These are phyloP conservation scores for Dascyllus trimaculatus DNA, from an alignment of 2,113 vertebrate species.

Conservation along the genomic window DNA sequence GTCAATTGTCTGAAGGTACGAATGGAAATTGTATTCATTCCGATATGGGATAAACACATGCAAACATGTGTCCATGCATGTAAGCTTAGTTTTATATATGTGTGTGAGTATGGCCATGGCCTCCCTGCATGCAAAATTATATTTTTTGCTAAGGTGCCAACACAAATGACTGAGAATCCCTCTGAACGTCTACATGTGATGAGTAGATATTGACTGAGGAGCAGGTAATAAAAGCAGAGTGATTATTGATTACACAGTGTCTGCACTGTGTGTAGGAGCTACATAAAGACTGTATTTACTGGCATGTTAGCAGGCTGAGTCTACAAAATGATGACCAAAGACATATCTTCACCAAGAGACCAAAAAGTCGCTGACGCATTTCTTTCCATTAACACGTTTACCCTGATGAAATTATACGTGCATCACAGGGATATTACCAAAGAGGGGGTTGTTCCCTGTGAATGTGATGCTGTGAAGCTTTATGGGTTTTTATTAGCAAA, in stretches of 20 bases:
- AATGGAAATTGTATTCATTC: constrained; percentile 1
- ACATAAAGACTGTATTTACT: constrained; percentile 39
- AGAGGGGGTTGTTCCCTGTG: constrained; percentile 8
- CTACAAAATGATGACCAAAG: constrained; percentile 11
- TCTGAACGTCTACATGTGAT: constrained; percentile 23
- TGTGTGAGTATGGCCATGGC: background rate
- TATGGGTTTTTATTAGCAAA: constrained; percentile 15
- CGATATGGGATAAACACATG: background rate
- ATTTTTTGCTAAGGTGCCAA: background rate
- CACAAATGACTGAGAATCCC: background rate
- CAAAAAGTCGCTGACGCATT: constrained; percentile 15
- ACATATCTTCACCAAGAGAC: constrained; percentile 20
- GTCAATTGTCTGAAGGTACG: background rate
- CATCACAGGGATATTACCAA: constrained; percentile 27
- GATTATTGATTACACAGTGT: constrained; percentile 62
- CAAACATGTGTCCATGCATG: background rate
- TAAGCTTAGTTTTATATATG: background rate
- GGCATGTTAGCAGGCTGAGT: constrained; percentile 18
- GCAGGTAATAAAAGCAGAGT: constrained; percentile 56
- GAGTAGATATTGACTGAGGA: constrained; percentile 45
- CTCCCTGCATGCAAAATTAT: too few relatives aligned
- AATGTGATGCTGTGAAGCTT: background rate
- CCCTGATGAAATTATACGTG: background rate
- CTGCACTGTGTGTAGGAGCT: constrained; percentile 40
- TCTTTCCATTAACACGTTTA: constrained; percentile 2